Evolutionary conservation across 2,113 vertebrate genomes (phyloP), one percentile per base, ranked within the genome.

Genomic region (Glaucidium brasilianum): DNA sequence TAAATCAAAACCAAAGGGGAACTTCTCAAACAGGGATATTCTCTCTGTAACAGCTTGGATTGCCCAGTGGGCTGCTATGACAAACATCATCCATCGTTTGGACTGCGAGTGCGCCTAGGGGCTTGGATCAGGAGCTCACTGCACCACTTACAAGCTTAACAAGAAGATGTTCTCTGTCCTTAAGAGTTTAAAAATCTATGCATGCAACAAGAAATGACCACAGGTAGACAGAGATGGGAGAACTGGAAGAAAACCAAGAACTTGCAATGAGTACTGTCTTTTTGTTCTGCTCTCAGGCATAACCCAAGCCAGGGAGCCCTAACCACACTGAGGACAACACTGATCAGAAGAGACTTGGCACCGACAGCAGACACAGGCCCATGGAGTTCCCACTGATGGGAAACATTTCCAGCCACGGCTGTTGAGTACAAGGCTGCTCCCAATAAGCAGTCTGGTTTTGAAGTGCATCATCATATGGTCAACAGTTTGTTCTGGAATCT

Each of bases 401-500:
- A 94, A 95, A 94, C 96, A 83, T 76, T 90, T 85, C 91, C 89
- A 89, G 94, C 73, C 94, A 84, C 7, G 88, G 89, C 94, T 95
- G 88, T 14, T 74, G 92, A 74, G 60, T 49, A 47, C 79, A 29
- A 49, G 91, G 83, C 91, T 94, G 94, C 95, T 95, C 84, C 84
- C 93, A 87, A 73, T 17, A 68, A 85, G 92, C 96, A 78, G 94
- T 53, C 86, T 95, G 95, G 49, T 41, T 94, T 82, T 64, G 66
- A 92, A 96, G 77, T 22, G 60, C 80, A 92, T 45, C 91, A 41
- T 92, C 86, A 85, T 58, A 89, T 56, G 87, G 95, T 68, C 96
- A 96, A 73, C 86, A 92, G 91, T 94, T 94, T 86, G 93, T 7
- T 94, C 94, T 91, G 83, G 95, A 92, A 91, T 88, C 94, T 94